Percentiles rank a stretch among this genome's conserved stretches.
These are phyloP conservation scores for Trichogramma evanescens DNA, from an alignment of 2,888 invertebrate genomes.

Conservation along the genomic window DNA sequence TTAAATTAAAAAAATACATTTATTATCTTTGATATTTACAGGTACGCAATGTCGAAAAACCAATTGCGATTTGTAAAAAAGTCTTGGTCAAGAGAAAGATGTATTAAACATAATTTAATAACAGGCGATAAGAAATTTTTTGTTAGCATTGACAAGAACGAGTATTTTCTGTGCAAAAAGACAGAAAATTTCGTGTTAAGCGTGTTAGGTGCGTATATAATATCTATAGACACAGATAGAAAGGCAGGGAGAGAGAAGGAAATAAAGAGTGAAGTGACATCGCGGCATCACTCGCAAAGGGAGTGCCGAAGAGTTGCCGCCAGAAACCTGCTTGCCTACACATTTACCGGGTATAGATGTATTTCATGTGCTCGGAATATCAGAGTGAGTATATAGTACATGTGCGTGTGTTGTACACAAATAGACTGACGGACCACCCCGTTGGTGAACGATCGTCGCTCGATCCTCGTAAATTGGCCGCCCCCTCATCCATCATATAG, in stretches of 20 bases:
- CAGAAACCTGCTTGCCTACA: not conserved
- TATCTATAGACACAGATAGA: not conserved
- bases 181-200: slow-evolving; percentile 8
- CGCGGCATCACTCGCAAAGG: too few species aligned
- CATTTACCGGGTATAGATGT: not conserved
- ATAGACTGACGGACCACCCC: slow-evolving; percentile 42
- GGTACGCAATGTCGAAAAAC: too few species aligned
- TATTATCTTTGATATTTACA: too few species aligned
- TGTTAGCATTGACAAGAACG: not conserved
- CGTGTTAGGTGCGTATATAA: not conserved
- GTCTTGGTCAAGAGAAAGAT: slow-evolving; percentile 11
- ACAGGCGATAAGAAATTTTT: slow-evolving; percentile 5
- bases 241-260: not conserved
- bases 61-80: too few species aligned
- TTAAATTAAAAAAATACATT: too few species aligned
- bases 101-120: slow-evolving; percentile 22
- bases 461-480: slow-evolving; percentile 46
- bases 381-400: slow-evolving; percentile 10
- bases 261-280: not conserved
- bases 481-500: slow-evolving; percentile 46
- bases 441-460: slow-evolving; percentile 42
- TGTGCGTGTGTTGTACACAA: slow-evolving; percentile 5
- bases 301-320: not conserved
- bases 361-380: not conserved
- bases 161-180: slow-evolving; percentile 2